Evolutionary conservation across 2,888 invertebrate genomes (phyloP).

Genomic region (Julus scandinavius): DNA sequence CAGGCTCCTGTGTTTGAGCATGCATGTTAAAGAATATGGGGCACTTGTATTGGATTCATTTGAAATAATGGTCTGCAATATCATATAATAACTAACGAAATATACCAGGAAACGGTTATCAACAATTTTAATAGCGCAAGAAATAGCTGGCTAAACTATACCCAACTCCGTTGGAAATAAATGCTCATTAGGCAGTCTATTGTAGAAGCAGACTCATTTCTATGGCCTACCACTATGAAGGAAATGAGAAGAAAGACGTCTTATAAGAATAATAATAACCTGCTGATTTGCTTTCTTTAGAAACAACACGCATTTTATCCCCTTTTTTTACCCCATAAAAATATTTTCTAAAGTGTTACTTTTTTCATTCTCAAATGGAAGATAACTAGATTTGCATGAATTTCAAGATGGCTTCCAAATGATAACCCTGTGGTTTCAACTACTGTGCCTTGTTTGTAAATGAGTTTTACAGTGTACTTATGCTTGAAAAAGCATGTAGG

Average conservation of each 20-base stretch:
- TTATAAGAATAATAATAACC: conserved; percentile 50
- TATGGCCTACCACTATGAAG: conserved; percentile 48
- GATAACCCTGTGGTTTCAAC: too few relatives aligned
- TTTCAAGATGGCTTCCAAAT: background rate
- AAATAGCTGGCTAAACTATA: conserved; percentile 39
- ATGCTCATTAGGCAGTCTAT: conserved; percentile 41
- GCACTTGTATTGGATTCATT: background rate
- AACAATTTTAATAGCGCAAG: conserved; percentile 15
- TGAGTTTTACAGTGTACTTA: too few relatives aligned
- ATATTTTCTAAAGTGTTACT: background rate
- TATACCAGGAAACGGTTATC: conserved; percentile 19
- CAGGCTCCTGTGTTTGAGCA: background rate
- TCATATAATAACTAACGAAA: conserved; percentile 26
- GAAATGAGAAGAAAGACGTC: conserved; percentile 42
- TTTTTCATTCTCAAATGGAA: background rate
- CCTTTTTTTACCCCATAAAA: background rate
- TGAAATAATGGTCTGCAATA: background rate
- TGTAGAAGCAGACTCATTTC: conserved; percentile 43
- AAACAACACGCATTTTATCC: background rate
- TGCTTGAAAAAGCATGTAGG: too few relatives aligned
- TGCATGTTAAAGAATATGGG: background rate
- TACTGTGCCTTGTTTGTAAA: too few relatives aligned
- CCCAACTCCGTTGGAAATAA: conserved; percentile 40
- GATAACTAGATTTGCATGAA: background rate
- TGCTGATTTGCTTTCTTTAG: conserved; percentile 50